These are phyloP conservation scores for Pollimyrus isidori DNA, from an alignment of 2,113 vertebrate species.

Conservation along the genomic window DNA sequence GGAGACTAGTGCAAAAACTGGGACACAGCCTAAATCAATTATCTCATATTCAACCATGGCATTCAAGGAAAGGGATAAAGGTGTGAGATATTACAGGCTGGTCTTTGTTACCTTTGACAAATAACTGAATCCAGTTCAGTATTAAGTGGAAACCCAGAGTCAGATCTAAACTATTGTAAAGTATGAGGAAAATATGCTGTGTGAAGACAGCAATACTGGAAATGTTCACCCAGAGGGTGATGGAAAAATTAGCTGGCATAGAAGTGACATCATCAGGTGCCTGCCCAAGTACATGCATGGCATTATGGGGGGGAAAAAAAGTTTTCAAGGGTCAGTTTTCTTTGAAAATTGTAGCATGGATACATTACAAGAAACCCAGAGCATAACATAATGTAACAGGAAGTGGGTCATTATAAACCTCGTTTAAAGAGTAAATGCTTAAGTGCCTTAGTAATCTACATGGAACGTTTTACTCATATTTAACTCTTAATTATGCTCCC, in stretches of 20 bases:
- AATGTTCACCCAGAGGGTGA: neutral
- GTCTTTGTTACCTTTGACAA: neutral
- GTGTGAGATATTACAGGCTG: neutral
- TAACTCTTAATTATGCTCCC: constrained; percentile 2
- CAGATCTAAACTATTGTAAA: neutral
- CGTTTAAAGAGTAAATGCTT: neutral
- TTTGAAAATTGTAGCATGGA: constrained; percentile 15
- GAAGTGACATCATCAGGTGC: constrained; percentile 19
- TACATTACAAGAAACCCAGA: constrained; percentile 4
- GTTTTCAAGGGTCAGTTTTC: constrained; percentile 4
- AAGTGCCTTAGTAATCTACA: neutral
- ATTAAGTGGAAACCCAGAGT: neutral
- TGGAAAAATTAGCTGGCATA: constrained; percentile 12
- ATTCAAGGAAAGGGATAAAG: neutral
- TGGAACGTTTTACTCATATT: constrained; percentile 15
- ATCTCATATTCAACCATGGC: neutral
- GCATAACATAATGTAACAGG: constrained; percentile 15
- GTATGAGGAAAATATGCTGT: neutral
- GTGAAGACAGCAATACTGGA: neutral
- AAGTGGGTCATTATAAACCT: constrained; percentile 1
- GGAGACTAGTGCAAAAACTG: neutral
- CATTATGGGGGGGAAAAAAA: neutral
- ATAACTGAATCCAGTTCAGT: neutral
- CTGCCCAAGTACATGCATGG: neutral
- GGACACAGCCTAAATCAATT: neutral